Percentiles rank a stretch among this genome's conserved stretches.
Conservation (phyloP, 1,140 invertebrate species). For the Bombyx mandarina region DNA sequence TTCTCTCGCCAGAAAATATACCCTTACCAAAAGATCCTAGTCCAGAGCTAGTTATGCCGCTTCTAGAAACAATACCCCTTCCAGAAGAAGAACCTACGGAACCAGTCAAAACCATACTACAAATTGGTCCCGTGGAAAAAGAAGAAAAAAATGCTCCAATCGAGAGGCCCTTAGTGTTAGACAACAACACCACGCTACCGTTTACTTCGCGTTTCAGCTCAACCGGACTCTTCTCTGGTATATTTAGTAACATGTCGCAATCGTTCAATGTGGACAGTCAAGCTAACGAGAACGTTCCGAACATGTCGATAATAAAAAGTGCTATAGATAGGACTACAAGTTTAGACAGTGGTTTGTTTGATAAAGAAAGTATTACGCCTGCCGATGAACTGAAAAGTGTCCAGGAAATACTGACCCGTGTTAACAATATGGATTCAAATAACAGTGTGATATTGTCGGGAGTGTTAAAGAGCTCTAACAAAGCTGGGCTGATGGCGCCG, state of each 20-base stretch:
- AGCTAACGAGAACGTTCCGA: slow-evolving; percentile 59
- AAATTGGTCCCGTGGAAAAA: slow-evolving; percentile 16
- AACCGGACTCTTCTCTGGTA: slow-evolving; percentile 57
- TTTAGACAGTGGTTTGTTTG: slow-evolving; percentile 62
- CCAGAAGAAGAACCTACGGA: slow-evolving; percentile 49
- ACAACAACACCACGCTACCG: slow-evolving; percentile 29
- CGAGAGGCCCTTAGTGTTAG: slow-evolving; percentile 34
- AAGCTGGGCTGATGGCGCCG: slow-evolving; percentile 20
- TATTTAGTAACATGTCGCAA: slow-evolving; percentile 56
- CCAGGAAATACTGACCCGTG: slow-evolving; percentile 63
- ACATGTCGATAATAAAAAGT: slow-evolving; percentile 67
- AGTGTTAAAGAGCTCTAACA: slow-evolving; percentile 45
- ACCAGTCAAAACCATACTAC: slow-evolving; percentile 16
- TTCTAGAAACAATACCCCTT: slow-evolving; percentile 49
- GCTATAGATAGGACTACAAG: slow-evolving; percentile 68
- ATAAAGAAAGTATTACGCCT: slow-evolving; percentile 47
- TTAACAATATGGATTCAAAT: slow-evolving; percentile 68
- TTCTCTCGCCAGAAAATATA: slow-evolving; percentile 50
- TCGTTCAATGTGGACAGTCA: slow-evolving; percentile 37
- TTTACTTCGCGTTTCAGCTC: slow-evolving; percentile 56
- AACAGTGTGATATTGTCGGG: slow-evolving; percentile 65
- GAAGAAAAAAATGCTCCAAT: slow-evolving; percentile 20
- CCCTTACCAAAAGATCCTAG: slow-evolving; percentile 50
- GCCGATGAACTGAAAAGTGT: slow-evolving; percentile 64
- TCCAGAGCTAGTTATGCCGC: slow-evolving; percentile 33